These are phyloP conservation scores for Hemibagrus wyckioides DNA, from an alignment of 2,113 vertebrate species.

Conservation along the genomic window DNA sequence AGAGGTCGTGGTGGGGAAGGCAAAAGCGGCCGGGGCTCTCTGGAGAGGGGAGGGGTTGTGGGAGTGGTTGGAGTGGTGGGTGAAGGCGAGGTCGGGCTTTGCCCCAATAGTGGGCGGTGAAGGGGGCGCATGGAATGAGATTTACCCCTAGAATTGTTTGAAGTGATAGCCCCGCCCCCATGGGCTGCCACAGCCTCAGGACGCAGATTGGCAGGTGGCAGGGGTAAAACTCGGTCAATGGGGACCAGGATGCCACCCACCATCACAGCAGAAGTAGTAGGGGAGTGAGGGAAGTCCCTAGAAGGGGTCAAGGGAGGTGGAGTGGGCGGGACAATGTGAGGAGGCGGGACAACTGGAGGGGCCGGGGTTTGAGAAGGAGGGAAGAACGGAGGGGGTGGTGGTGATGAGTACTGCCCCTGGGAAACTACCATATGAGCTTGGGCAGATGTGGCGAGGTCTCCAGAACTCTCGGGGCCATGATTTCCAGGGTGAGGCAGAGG, in stretches of 20 bases:
- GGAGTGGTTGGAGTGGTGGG: conserved; percentile 61
- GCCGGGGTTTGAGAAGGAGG: conserved; percentile 57
- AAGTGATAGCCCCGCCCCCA: conserved; percentile 52
- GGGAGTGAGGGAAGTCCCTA: conserved; percentile 61
- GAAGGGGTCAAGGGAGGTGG: conserved; percentile 65
- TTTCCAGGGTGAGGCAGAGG: conserved; percentile 67
- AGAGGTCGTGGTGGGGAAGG: conserved; percentile 68
- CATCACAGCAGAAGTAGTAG: conserved; percentile 72
- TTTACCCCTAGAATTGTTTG: conserved; percentile 60
- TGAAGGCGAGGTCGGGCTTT: conserved; percentile 61
- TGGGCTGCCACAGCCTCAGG: conserved; percentile 56
- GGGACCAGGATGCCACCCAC: conserved; percentile 74
- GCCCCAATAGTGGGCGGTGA: conserved; percentile 63
- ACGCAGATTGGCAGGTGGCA: conserved; percentile 56
- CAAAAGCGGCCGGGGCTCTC: conserved; percentile 52
- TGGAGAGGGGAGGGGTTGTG: conserved; percentile 61
- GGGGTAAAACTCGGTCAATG: conserved; percentile 64
- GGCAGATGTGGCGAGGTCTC: conserved; percentile 61
- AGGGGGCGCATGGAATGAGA: conserved; percentile 65
- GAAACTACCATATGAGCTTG: conserved; percentile 64
- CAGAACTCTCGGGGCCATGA: conserved; percentile 56
- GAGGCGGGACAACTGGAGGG: conserved; percentile 59
- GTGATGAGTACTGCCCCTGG: conserved; percentile 64
- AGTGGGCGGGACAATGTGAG: conserved; percentile 57
- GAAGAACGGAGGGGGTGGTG: conserved; percentile 61